Evolutionary conservation across 64 coral and sea anemone species (phyloP), one percentile per base, ranked within the genome.

Genomic region (Hydrozoanthus tunicans): DNA sequence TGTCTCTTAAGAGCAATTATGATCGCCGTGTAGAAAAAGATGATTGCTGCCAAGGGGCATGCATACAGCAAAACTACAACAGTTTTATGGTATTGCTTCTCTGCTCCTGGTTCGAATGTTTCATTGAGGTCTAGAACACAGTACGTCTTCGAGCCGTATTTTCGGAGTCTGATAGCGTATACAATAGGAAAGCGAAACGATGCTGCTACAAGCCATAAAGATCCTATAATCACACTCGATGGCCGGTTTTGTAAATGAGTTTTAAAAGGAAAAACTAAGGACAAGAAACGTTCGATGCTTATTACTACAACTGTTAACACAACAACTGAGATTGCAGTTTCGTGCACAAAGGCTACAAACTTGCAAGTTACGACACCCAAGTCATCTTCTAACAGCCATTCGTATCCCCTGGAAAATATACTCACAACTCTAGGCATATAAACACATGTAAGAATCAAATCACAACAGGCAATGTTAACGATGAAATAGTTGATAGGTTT

Each of bases 401-500:
- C 79, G 54, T 93, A 96, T 23, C 94, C 94, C 6, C 77, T 64
- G 12, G 66, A 93, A 10, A 86, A 67, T 14, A 96, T 89, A 5
- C 86, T 89, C 32, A 96, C 53, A 53, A 96, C 86, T 52, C 94
- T 79, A 55, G 94, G 94, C 86, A 96, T 81, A 73, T 93, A 96
- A 6, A 91, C 71, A 12, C 77, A 4, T 0, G 91, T 93, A 9
- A 96, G 78, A 12, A 96, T 80, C 9, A 93, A 79, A 53, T 96
- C 91, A 56, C 90, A 89, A 65, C 82, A 62, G 53, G 90, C 90
- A 51, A 93, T 93, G 52, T 96, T 96, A 10, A 90, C 94, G 61
- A 96, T 96, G 59, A 96, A 93, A 51, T 82, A 93, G 59, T 96
- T 96, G 51, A 96, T 91, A 9, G 94, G 92, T 79, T 86, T 93